A percentile compares a stretch with the other conserved stretches of the same genome.
Evolutionary conservation across 2,113 vertebrate genomes (phyloP).

Genomic region (Sceloporus tristichus): DNA sequence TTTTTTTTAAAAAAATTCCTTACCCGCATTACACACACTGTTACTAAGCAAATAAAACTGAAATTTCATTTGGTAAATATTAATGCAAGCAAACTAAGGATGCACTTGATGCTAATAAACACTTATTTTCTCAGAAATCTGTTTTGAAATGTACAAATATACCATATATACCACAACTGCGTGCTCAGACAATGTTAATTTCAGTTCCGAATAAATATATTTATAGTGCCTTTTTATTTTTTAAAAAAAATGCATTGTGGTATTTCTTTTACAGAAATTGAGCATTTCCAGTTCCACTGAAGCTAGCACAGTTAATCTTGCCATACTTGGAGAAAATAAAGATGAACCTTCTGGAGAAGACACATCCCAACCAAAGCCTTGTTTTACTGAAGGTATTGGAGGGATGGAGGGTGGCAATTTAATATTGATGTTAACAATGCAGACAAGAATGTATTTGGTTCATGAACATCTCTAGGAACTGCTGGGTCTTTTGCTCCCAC

Average conservation of each 20-base stretch:
- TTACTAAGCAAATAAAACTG: conserved; percentile 33
- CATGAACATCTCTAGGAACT: background rate
- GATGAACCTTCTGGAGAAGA: conserved; percentile 83
- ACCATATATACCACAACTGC: conserved; percentile 63
- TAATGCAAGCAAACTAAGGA: background rate
- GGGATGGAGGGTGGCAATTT: conserved; percentile 46
- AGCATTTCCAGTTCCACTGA: conserved; percentile 89
- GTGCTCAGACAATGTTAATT: conserved; percentile 58
- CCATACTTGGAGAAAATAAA: conserved; percentile 81
- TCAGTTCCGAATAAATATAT: conserved; percentile 8
- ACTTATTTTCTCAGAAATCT: conserved; percentile 59
- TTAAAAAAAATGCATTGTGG: conserved; percentile 50
- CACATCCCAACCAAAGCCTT: conserved; percentile 86
- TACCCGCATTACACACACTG: background rate
- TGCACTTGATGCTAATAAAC: background rate
- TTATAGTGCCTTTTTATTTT: background rate
- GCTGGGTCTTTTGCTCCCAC: background rate
- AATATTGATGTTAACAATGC: background rate
- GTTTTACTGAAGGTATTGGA: conserved; percentile 87
- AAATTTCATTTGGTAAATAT: conserved; percentile 21
- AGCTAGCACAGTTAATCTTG: conserved; percentile 91
- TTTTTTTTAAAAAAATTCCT: background rate
- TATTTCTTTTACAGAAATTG: conserved; percentile 79
- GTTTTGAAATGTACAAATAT: conserved; percentile 58
- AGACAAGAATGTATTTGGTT: background rate